These are phyloP conservation scores for Megatriorchis doriae DNA, from an alignment of 2,113 vertebrate species.

Conservation along the genomic window DNA sequence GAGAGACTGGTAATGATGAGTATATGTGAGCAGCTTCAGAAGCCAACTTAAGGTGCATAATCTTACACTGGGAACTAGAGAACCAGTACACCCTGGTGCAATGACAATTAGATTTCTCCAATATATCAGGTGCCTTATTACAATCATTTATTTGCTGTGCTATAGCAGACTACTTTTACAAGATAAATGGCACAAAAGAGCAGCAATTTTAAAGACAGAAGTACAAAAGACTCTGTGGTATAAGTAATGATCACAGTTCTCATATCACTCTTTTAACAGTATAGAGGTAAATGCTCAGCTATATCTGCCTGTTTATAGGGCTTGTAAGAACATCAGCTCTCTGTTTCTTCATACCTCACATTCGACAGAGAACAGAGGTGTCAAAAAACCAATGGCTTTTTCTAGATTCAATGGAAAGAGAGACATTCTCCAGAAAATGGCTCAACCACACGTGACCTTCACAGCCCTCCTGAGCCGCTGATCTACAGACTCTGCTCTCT, in stretches of 20 bases:
- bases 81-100: not conserved
- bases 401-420: not conserved
- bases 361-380: not conserved
- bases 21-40: not conserved
- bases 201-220: not conserved
- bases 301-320: not conserved
- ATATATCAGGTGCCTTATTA: not conserved
- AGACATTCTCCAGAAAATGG: not conserved
- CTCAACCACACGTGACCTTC: fast-evolving
- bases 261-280: not conserved
- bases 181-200: not conserved
- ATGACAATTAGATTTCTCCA: not conserved
- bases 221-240: not conserved
- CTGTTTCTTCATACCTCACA: not conserved
- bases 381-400: not conserved
- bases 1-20: not conserved
- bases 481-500: not conserved
- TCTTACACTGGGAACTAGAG: not conserved
- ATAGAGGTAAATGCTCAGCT: not conserved
- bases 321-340: not conserved
- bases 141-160: not conserved
- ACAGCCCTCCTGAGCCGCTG: not conserved
- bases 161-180: not conserved
- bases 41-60: not conserved
- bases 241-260: not conserved